Evolutionary conservation across 2,113 vertebrate genomes (phyloP).

Genomic region (Pangasianodon hypophthalmus): DNA sequence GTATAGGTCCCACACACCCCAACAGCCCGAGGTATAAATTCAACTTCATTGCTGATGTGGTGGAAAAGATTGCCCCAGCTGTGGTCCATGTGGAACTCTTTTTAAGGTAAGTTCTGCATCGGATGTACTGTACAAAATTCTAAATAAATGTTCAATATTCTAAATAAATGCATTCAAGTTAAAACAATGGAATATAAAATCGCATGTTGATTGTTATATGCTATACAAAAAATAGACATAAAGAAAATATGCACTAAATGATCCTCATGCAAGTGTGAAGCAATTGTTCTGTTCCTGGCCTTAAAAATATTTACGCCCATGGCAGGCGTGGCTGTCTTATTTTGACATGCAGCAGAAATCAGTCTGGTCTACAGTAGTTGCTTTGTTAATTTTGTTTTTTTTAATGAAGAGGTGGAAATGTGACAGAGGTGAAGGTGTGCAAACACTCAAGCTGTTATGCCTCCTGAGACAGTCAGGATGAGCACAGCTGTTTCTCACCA

Average conservation of each 20-base stretch:
- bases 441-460: constrained; percentile 1
- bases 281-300: neutral
- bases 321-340: neutral
- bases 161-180: neutral
- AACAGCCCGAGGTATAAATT: constrained; percentile 91
- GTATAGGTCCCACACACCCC: constrained; percentile 84
- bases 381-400: neutral
- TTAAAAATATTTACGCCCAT: neutral
- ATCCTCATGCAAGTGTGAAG: neutral
- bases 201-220: neutral
- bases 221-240: neutral
- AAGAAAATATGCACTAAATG: neutral
- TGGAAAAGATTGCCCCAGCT: constrained; percentile 93
- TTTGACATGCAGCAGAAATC: neutral
- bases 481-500: constrained; percentile 25
- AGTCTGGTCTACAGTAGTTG: neutral
- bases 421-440: neutral
- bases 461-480: constrained; percentile 10
- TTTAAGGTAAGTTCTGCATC: constrained; percentile 76
- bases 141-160: neutral
- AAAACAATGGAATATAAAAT: neutral
- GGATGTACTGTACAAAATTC: neutral
- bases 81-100: constrained; percentile 97
- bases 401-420: neutral
- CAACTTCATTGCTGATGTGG: constrained; percentile 97